phyloP scores from a whole-genome alignment of 1,140 invertebrate genomes.

The Brevipalpus yothersi region DNA sequence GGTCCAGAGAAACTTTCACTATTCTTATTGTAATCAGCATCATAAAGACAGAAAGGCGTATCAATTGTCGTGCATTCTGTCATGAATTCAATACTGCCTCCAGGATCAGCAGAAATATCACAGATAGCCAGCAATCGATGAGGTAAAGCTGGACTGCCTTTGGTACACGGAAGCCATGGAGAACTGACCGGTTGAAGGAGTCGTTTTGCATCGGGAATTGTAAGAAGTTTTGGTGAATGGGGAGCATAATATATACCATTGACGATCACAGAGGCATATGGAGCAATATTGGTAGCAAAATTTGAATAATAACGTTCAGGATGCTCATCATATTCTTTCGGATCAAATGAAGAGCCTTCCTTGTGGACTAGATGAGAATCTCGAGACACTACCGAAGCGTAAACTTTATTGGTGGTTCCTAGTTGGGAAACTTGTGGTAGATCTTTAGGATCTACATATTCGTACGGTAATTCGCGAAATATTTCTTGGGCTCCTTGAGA shows the following conservation, averaged over 20 bases:
- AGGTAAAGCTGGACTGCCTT: conserved; percentile 56
- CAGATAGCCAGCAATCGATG: conserved; percentile 60
- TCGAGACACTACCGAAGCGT: conserved; percentile 71
- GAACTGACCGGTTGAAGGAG: conserved; percentile 52
- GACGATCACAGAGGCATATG: conserved; percentile 84
- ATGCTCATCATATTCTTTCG: conserved; percentile 68
- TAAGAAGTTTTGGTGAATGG: conserved; percentile 77
- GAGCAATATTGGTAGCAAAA: conserved; percentile 90
- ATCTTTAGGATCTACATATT: conserved; percentile 86
- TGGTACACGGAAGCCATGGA: conserved; percentile 55
- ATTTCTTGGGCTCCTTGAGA: conserved; percentile 69
- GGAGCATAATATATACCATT: conserved; percentile 98
- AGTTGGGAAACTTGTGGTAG: conserved; percentile 83
- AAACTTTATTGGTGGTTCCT: conserved; percentile 79
- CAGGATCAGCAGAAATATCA: conserved; percentile 95
- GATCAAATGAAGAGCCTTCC: conserved; percentile 59
- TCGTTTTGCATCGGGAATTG: conserved; percentile 91
- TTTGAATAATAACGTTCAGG: conserved; percentile 85
- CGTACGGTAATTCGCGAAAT: conserved; percentile 86
- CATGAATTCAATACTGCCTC: conserved; percentile 98
- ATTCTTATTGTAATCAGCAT: conserved; percentile 90
- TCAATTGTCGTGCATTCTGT: conserved; percentile 98
- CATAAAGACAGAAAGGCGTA: conserved; percentile 92
- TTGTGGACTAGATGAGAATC: conserved; percentile 76
- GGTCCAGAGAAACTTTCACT: conserved; percentile 46